Evolutionary conservation across 1,140 invertebrate genomes (phyloP).

Genomic region (Zelostemma sp.): DNA sequence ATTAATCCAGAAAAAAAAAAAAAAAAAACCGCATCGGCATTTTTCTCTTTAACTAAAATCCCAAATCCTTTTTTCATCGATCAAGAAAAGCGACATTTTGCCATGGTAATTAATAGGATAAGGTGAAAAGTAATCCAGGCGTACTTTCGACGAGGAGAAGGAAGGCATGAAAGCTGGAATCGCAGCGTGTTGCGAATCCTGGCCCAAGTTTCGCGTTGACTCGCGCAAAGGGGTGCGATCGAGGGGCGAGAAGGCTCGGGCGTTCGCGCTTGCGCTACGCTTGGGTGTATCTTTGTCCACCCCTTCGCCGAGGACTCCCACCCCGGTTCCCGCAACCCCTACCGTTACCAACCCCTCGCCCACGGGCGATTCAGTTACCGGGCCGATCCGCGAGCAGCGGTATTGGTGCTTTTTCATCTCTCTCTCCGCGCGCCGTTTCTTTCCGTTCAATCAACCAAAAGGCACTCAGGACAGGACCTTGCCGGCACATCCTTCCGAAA

Average conservation of each 20-base stretch:
- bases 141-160: too few species aligned
- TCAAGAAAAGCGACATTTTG: too few species aligned
- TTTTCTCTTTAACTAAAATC: too few species aligned
- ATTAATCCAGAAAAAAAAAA: too few species aligned
- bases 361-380: slow-evolving; percentile 64
- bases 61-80: too few species aligned
- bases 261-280: slow-evolving; percentile 56
- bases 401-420: slow-evolving; percentile 53
- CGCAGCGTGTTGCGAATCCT: background rate
- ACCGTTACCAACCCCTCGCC: slow-evolving; percentile 51
- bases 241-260: too few species aligned
- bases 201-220: background rate
- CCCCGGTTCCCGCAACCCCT: slow-evolving; percentile 34
- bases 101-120: too few species aligned
- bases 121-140: too few species aligned
- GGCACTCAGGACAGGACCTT: slow-evolving; percentile 21
- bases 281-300: slow-evolving; percentile 62
- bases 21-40: too few species aligned
- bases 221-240: background rate
- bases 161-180: too few species aligned
- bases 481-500: slow-evolving; percentile 14
- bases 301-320: slow-evolving; percentile 35
- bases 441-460: slow-evolving; percentile 13
- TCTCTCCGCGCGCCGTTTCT: slow-evolving; percentile 31
- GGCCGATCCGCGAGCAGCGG: slow-evolving; percentile 63